Base-by-base conservation (phyloP, 1,140 invertebrate species). In the Hypsibius dujardini region DNA sequence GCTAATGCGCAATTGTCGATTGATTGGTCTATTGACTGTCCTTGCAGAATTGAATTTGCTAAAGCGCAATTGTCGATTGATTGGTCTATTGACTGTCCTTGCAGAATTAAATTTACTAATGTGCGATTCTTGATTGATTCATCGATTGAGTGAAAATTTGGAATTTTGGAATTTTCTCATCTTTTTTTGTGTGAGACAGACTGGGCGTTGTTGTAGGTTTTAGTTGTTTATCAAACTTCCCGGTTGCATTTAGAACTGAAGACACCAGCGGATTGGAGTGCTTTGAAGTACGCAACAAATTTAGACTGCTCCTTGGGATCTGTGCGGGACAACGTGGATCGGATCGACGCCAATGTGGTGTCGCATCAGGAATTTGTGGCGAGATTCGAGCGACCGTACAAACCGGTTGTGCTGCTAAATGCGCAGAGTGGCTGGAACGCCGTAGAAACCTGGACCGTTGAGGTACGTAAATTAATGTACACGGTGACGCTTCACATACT, bases 401-500 rank as follows among this genome's bases (percentile, higher is more conserved):
- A 88, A 78, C 94, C 94, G 73, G 90, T 93, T 75, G 92, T 97
- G 62, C 89, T 98, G 75, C 84, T 83, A 72, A 88, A 90, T 77
- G 84, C 85, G 77, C 88, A 91, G 79, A 85, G 86, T 50, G 83
- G 87, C 73, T 98, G 95, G 94, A 86, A 85, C 77, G 93, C 92
- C 1, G 86, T 86, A 74, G 83, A 89, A 73, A 97, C 96, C 80
- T 97, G 94, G 94, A 95, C 88, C 59, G 79, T 89, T 75, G 86
- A 90, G 78, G 87, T 88, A 81, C 77, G 75, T 74, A 40, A 69
- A 59, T 46, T 56, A 28, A 28, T 28, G 28, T 28, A 28, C 28
- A 28, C 28, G 28, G 28, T 28, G 28, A 28, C 28, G 28, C n/a
- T 56, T 3, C 15, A 46, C 12, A 59, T 59, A 46, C 28, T 28